Base-by-base conservation (phyloP, 2,888 invertebrate genomes). In the Ophioninae sp. region DNA sequence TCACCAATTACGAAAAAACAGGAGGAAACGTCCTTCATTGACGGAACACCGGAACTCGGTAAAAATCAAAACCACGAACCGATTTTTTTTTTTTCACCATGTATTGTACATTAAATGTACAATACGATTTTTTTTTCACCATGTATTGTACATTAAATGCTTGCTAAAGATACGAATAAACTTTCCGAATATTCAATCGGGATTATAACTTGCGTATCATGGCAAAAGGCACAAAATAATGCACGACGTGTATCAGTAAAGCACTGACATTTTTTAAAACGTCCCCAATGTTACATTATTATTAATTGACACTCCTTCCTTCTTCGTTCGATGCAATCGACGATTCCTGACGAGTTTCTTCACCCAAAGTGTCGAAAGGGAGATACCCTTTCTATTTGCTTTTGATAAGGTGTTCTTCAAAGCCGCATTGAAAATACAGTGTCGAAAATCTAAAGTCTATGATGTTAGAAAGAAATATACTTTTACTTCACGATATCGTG, bases 1-100 rank as follows among this genome's bases (percentile, higher is more conserved):
- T 62, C 73, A 39, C 74, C 80, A 20, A 13, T n/a, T 44, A 70
- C 76, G 3, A 64, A 50, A 10, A 23, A 68, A 70, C n/a, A 17
- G 20, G n/a, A 57, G 8, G 44, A 61, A n/a, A 62, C n/a, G 23
- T 39, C 44, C 1, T 69, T 61, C 20, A 17, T 64, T 2, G 41
- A 50, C n/a, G 82, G 50, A 20, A 37, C 70, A 30, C 79, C 79
- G 6, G 82, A 82, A 41, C 23, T 44, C 17, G 70, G 82, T 82
- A 75, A 70, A 75, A 74, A 17, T 50, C 59, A 30, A 30, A 20
- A 17, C 2, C 20, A 74, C 59, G 20, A 64, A 62, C n/a, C 6
- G 37, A n/a, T 50, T 50, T 74, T 0, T 37, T 23, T 1, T n/a
- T 21, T 59, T 8, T 37, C 7, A 17, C 13, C 50, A 50, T 50